Percentiles rank a stretch among this genome's conserved stretches.
Conservation (phyloP, 2,113 vertebrate genomes). For the Cyprinodon variegatus region DNA sequence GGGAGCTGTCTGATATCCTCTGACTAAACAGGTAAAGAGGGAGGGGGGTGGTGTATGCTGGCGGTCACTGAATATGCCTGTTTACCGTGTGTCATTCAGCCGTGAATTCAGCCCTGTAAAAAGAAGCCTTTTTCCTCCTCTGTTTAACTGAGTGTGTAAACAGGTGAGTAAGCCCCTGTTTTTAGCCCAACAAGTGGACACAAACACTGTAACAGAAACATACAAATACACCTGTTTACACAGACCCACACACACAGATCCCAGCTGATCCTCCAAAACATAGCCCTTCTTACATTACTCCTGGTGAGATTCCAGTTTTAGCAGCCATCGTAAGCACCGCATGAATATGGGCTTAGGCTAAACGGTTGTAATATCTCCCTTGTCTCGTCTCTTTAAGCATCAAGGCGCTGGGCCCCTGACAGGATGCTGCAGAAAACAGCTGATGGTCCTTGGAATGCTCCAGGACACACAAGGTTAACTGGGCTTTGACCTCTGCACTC, state of each 20-base stretch:
- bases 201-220: slow-evolving; percentile 48
- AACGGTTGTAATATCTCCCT: slow-evolving; percentile 60
- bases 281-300: slow-evolving; percentile 6
- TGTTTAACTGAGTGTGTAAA: slow-evolving; percentile 75
- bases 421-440: slow-evolving; percentile 52
- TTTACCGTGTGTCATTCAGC: slow-evolving; percentile 47
- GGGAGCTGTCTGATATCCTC: slow-evolving; percentile 66
- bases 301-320: slow-evolving; percentile 29
- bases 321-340: slow-evolving; percentile 30
- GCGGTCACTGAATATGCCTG: slow-evolving; percentile 33
- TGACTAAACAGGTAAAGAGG: slow-evolving; percentile 76
- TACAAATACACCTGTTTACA: slow-evolving; percentile 57
- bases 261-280: slow-evolving; percentile 54
- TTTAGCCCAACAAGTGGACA: slow-evolving; percentile 39
- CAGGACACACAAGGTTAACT: slow-evolving; percentile 65
- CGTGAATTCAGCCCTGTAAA: slow-evolving; percentile 46
- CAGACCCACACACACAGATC: slow-evolving; percentile 52
- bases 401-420: slow-evolving; percentile 33
- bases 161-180: slow-evolving; percentile 73
- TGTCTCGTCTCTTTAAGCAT: slow-evolving; percentile 42
- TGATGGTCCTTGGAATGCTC: slow-evolving; percentile 56
- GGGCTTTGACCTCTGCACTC: slow-evolving; percentile 61
- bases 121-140: slow-evolving; percentile 51
- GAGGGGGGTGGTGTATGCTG: slow-evolving; percentile 33
- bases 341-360: slow-evolving; percentile 19